Percentiles rank a stretch among this genome's conserved stretches.
Evolutionary conservation across 2,888 invertebrate species (phyloP).

Genomic region (Melinopterus prodromus): DNA sequence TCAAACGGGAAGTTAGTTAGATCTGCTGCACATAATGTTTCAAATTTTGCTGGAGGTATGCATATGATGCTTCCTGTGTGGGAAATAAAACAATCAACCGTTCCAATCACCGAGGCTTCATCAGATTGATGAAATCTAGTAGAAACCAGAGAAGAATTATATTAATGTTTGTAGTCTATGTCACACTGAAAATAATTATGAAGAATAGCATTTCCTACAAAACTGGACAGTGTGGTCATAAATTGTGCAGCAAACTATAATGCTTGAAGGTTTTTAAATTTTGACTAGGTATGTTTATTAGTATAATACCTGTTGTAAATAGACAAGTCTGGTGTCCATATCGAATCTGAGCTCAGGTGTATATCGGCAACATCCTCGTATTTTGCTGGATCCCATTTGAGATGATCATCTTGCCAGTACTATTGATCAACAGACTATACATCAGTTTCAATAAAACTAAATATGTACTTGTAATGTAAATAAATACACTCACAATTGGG

Average conservation of each 20-base stretch:
- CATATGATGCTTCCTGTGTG: conserved; percentile 68
- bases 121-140: conserved; percentile 43
- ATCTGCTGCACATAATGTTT: conserved; percentile 67
- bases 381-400: conserved; percentile 75
- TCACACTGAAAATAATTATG: too few species aligned
- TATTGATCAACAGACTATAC: conserved; percentile 48
- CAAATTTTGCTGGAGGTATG: conserved; percentile 66
- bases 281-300: too few species aligned
- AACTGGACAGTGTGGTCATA: too few species aligned
- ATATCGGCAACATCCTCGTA: conserved; percentile 70
- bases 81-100: conserved; percentile 63
- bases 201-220: too few species aligned
- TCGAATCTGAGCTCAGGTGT: conserved; percentile 69
- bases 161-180: too few species aligned
- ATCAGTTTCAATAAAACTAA: neutral
- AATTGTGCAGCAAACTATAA: too few species aligned
- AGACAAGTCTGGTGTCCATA: conserved; percentile 82
- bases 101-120: conserved; percentile 38
- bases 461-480: neutral
- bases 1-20: conserved; percentile 73
- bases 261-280: neutral
- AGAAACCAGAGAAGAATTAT: neutral
- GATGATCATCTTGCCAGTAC: conserved; percentile 75
- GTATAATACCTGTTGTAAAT: conserved; percentile 73
- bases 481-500: conserved; percentile 58